These are phyloP conservation scores for Drosophila subobscura DNA, from an alignment of 1,140 invertebrate genomes.

Conservation along the genomic window DNA sequence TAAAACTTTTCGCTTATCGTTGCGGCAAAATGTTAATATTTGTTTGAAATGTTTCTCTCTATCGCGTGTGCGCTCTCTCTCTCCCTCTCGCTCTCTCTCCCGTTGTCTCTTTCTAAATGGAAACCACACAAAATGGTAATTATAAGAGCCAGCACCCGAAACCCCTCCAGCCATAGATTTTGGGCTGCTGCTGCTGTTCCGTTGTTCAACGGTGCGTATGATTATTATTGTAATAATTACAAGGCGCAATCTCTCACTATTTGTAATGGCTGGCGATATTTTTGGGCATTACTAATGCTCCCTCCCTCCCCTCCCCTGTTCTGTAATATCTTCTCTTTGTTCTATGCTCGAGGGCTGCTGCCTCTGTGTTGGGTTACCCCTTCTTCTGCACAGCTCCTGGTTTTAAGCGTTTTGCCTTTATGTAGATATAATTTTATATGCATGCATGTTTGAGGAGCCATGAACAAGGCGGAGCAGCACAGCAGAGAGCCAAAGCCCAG, in stretches of 20 bases:
- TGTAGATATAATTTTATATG: constrained; percentile 71
- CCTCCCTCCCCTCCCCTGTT: too few relatives aligned
- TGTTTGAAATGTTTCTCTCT: constrained; percentile 59
- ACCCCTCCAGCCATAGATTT: constrained; percentile 71
- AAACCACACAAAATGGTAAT: constrained; percentile 77
- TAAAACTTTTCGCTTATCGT: constrained; percentile 77
- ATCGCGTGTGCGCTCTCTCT: background rate
- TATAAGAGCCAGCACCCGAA: constrained; percentile 50
- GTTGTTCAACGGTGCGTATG: constrained; percentile 74
- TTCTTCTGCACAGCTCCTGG: constrained; percentile 18
- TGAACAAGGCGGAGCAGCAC: constrained; percentile 52
- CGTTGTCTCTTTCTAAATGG: constrained; percentile 62
- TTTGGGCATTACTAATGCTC: constrained; percentile 57
- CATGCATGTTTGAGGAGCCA: constrained; percentile 74
- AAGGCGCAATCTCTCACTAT: constrained; percentile 24
- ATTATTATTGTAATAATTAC: constrained; percentile 78
- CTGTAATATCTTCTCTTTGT: too few relatives aligned
- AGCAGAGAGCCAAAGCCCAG: too few relatives aligned
- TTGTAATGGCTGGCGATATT: constrained; percentile 1
- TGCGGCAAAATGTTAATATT: constrained; percentile 78
- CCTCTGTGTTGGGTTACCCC: constrained; percentile 12
- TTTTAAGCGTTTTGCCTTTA: constrained; percentile 41
- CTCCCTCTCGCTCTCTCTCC: background rate
- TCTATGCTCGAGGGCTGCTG: background rate
- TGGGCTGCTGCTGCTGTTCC: constrained; percentile 37